Base-by-base conservation (phyloP, 2,888 invertebrate species). In the Nowickia ferox region DNA sequence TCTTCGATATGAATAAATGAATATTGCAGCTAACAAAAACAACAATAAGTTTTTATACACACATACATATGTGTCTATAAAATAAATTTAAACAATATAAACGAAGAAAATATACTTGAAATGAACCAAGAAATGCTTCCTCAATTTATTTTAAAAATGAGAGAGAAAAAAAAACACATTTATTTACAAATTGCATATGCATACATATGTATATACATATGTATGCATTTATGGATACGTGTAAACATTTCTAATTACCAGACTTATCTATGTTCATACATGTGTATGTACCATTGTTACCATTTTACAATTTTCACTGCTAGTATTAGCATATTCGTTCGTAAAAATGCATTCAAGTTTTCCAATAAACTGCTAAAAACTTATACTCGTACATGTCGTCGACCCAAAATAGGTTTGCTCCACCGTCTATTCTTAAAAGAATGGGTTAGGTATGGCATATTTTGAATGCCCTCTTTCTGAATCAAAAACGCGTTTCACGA, bases 91-190 rank as follows among this genome's bases (percentile, higher is more conserved):
- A 55, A 69, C 9, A 48, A 13, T 19, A 19, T 48, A 69, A 69
- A 42, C 9, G 2, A 51, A 51, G 15, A 53, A 79, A 79, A 79
- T 65, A 79, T 44, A 72, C 72, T 44, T 71, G 68, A 61, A 81
- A 72, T 57, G 48, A 48, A 82, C 68, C 30, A 6, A 30, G 65
- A 77, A 83, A 77, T 22, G 59, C 83, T 86, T 86, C 86, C 86
- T 86, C 83, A 83, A 86, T 86, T 86, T 86, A 83, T 83, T 86
- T 83, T 66, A 61, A 76, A 83, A 66, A n/a, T 38, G 11, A 68
- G 17, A 55, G 19, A 13, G 15, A 44, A 59, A 61, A 74, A 22
- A 38, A 44, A 0, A 30, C 2, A 19, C 4, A 1, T 46, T 46
- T 46, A 13, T 13, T 15, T 46, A 11, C 46, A 46, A 13, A 46